A percentile compares a stretch with the other conserved stretches of the same genome.
phyloP scores from a whole-genome alignment of 2,888 invertebrate species.

The Julus scandinavius region DNA sequence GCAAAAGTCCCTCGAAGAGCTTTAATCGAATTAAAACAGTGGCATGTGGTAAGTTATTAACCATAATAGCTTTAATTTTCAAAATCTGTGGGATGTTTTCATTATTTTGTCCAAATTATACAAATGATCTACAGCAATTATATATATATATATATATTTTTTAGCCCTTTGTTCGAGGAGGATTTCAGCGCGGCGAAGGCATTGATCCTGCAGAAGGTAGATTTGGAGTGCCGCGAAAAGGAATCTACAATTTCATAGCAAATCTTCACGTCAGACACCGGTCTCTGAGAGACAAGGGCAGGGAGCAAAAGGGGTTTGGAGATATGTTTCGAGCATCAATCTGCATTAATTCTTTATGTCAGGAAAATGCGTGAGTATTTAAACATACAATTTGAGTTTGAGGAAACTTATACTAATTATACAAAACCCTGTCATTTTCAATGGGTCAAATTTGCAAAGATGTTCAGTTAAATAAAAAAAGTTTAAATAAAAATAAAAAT shows the following conservation, averaged over 20 bases:
- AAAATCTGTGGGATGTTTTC: neutral
- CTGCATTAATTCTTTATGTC: constrained; percentile 63
- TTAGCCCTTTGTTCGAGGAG: constrained; percentile 63
- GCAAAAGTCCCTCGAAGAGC: constrained; percentile 61
- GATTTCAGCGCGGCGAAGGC: constrained; percentile 62
- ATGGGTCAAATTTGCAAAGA: no score
- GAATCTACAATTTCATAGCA: constrained; percentile 63
- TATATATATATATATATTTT: neutral
- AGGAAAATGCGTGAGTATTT: constrained; percentile 63
- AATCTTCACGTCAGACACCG: constrained; percentile 63
- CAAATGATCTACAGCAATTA: neutral
- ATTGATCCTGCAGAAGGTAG: constrained; percentile 62
- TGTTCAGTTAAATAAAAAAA: no score
- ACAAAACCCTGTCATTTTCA: no score
- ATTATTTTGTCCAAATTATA: neutral
- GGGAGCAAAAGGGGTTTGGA: constrained; percentile 57
- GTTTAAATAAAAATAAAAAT: no score
- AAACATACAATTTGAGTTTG: no score
- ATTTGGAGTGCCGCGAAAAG: constrained; percentile 62
- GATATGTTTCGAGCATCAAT: constrained; percentile 61
- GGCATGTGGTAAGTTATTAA: constrained; percentile 62
- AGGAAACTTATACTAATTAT: no score
- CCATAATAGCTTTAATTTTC: no score
- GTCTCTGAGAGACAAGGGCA: constrained; percentile 60
- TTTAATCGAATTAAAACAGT: constrained; percentile 62